Base-by-base conservation (phyloP, 2,888 invertebrate species). In the Nymphalis polychloros region DNA sequence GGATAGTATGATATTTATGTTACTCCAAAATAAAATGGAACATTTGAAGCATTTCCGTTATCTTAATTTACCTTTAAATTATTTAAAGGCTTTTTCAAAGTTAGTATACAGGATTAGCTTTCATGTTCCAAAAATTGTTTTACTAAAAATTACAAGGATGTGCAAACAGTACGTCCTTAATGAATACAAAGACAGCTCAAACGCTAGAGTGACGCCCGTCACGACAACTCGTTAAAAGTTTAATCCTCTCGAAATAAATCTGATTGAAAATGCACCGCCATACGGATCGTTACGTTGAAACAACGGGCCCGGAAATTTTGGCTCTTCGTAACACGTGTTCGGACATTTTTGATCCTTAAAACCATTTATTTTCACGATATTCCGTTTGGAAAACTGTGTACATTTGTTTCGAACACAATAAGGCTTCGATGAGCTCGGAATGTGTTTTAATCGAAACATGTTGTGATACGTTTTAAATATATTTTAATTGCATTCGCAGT, bases 191-290 rank as follows among this genome's bases (percentile, higher is more conserved):
- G 46, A 57, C 49, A 31, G 27, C 53, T 55, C 53, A 53, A 31
- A 53, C 53, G 31, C 8, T 19, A 8, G 35, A 62, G 31, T 47
- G 50, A 61, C 47, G 61, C 19, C 16, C 35, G 55, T 67, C 60
- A 67, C 8, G 61, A 61, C 68, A 64, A 81, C 84, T 87, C 87
- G 87, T 87, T 88, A 86, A 86, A 88, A 83, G 20, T 83, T 86
- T 85, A 87, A 88, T 85, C 86, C 85, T 75, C 76, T 81, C 79
- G 83, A 84, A 84, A 85, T 85, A 87, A 86, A 86, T 85, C 85
- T 85, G 87, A 89, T 87, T 87, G 86, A 81, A 85, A 87, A 85
- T 84, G 82, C 83, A 83, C 78, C 75, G 78, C 77, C 75, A 73
- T 78, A 81, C 78, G 82, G 79, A 79, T 84, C 82, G 84, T 84